Conservation (phyloP, 2,113 vertebrate species). For the Cichladusa arquata region DNA sequence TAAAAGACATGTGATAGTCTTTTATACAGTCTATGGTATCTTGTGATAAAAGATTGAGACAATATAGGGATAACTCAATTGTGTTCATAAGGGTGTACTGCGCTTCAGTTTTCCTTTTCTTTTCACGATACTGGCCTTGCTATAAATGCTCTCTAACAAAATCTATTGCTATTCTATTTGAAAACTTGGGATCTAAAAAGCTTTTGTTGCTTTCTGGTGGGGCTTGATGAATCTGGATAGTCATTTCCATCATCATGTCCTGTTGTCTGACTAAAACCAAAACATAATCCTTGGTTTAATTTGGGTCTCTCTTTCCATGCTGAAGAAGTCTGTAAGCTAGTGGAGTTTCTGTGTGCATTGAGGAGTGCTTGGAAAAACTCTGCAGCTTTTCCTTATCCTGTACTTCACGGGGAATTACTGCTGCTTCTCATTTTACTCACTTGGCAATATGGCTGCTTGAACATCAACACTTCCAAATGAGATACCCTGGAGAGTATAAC, state of each 20-base stretch:
- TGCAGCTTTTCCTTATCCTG: background rate
- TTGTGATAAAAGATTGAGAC: background rate
- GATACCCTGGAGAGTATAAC: background rate
- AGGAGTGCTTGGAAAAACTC: background rate
- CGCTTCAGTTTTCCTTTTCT: background rate
- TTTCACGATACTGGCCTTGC: background rate
- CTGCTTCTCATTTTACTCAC: background rate
- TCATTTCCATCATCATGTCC: background rate
- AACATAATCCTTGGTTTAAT: background rate
- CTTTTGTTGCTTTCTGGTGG: background rate
- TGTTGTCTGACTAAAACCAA: background rate
- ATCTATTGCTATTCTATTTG: background rate
- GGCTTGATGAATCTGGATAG: background rate
- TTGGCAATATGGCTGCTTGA: background rate
- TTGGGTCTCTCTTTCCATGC: background rate
- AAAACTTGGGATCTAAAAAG: background rate
- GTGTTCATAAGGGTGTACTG: background rate
- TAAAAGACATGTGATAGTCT: background rate
- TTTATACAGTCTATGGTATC: background rate
- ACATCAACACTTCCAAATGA: background rate
- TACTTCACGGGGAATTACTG: background rate
- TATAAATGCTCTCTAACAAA: background rate
- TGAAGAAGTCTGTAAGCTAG: background rate
- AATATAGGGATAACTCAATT: background rate
- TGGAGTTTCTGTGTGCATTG: background rate